Percentiles rank a stretch among this genome's conserved stretches.
phyloP scores from a whole-genome alignment of 1,140 invertebrate species.

The Danaus plexippus region DNA sequence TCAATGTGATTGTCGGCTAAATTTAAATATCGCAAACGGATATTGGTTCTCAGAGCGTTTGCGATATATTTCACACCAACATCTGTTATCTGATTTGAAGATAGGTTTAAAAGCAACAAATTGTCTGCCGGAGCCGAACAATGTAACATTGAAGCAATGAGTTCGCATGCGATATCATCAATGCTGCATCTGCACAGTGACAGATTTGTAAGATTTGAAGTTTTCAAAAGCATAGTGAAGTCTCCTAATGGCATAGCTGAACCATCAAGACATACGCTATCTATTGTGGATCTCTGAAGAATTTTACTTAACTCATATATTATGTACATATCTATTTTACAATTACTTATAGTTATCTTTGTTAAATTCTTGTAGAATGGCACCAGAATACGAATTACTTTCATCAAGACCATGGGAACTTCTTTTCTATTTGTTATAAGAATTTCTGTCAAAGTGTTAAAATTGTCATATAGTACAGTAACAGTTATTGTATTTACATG shows the following conservation, averaged over 20 bases:
- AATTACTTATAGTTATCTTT: constrained; percentile 29
- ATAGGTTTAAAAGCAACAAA: constrained; percentile 41
- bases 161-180: constrained; percentile 31
- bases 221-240: constrained; percentile 28
- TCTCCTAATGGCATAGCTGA: constrained; percentile 24
- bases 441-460: constrained; percentile 32
- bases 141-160: constrained; percentile 31
- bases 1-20: constrained; percentile 41
- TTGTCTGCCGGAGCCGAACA: constrained; percentile 22
- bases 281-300: constrained; percentile 26
- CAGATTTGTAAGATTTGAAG: constrained; percentile 22
- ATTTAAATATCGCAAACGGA: constrained; percentile 48
- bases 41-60: constrained; percentile 40
- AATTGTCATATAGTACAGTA: constrained; percentile 27
- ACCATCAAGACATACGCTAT: constrained; percentile 35
- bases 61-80: constrained; percentile 33
- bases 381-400: constrained; percentile 27
- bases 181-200: constrained; percentile 40
- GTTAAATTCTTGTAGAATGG: constrained; percentile 29
- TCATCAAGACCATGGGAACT: constrained; percentile 28
- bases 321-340: constrained; percentile 24
- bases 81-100: constrained; percentile 42
- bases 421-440: constrained; percentile 17
- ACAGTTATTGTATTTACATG: constrained; percentile 12
- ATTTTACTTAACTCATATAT: constrained; percentile 38